Evolutionary conservation across 2,888 invertebrate genomes (phyloP).

Genomic region (Diogma glabrata): DNA sequence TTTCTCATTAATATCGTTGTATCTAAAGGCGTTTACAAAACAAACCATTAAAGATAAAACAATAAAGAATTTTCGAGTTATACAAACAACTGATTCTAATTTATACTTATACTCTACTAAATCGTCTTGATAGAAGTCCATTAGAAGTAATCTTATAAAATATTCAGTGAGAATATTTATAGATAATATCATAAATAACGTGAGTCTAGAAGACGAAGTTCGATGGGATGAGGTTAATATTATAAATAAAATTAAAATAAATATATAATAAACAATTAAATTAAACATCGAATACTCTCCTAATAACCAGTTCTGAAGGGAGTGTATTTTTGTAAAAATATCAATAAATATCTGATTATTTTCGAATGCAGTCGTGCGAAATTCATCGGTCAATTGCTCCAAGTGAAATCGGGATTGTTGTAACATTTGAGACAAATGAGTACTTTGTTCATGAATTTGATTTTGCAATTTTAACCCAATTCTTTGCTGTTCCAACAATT

Average conservation of each 20-base stretch:
- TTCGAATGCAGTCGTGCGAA: not conserved
- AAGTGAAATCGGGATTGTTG: not conserved
- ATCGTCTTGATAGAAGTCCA: not conserved
- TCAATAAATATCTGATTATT: not conserved
- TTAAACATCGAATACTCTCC: not conserved
- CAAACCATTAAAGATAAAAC: not conserved
- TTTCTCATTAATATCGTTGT: not conserved
- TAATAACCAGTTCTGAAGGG: not conserved
- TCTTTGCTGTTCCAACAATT: not conserved
- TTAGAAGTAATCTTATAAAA: not conserved
- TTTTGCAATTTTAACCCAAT: conserved; percentile 1
- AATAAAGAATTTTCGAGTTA: not conserved
- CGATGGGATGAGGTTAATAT: conserved; percentile 5
- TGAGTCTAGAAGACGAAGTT: not conserved
- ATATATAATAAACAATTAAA: not conserved
- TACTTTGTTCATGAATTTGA: not conserved
- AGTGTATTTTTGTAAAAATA: not conserved
- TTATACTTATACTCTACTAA: not conserved
- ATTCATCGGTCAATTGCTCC: not conserved
- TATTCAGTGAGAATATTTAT: not conserved
- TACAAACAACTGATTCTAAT: not conserved
- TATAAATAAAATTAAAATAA: not conserved
- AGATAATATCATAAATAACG: not conserved
- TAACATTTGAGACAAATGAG: not conserved
- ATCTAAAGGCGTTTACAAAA: not conserved